Base-by-base conservation (phyloP, 2,797 vertebrate species). In the Rhinatrema bivittatum region DNA sequence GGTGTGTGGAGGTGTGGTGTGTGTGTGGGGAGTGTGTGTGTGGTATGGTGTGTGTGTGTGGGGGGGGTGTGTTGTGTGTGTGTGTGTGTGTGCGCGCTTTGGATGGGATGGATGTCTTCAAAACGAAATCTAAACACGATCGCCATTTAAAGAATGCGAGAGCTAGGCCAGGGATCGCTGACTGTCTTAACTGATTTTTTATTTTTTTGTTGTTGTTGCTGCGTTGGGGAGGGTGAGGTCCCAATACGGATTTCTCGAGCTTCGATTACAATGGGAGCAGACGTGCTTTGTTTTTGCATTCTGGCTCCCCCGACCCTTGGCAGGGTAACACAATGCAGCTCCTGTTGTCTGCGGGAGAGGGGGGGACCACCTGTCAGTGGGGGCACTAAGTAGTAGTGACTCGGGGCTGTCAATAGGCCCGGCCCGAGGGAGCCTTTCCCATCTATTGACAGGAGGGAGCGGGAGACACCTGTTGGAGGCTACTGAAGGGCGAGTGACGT, bases 291-390 rank as follows among this genome's bases (percentile, higher is more conserved):
- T n/a, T 54, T 62, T 64, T 47, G 40, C 32, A 16, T 24, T 17
- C 30, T 21, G 55, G 12, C 50, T 45, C 23, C 25, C 38, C 52
- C 57, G 25, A n/a, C 50, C 53, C 70, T 75, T 73, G 64, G 56
- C 53, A 42, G 40, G 61, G 67, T 46, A n/a, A 39, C 52, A 62
- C 65, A 60, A 79, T 73, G 67, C 67, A 54, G 62, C 85, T 86
- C 85, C 84, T 89, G 82, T 80, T 79, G 53, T 56, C 63, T 68
- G 51, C n/a, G n/a, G 46, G 65, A 69, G 36, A 60, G 71, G 51
- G 64, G 59, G 53, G 50, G 62, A 52, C 61, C 72, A 82, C 72
- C 73, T 83, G 84, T 79, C 72, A 42, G 55, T 32, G 26, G 32
- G 50, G 38, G 32, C 23, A n/a, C 36, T 59, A 53, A 49, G 35